Conservation (phyloP, 2,888 invertebrate species). For the Drosophila hawaiiensis region DNA sequence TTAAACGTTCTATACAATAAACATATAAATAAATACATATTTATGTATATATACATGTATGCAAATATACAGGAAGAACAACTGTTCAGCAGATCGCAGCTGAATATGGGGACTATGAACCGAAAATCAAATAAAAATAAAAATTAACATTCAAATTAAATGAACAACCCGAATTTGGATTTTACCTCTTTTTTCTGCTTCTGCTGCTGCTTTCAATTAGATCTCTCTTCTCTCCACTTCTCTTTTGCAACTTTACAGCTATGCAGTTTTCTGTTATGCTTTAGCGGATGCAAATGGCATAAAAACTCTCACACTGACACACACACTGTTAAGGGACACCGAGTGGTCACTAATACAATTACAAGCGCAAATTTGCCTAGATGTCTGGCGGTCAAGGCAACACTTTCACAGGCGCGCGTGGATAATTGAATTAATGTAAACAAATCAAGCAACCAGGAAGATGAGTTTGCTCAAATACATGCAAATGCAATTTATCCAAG, state of each 20-base stretch:
- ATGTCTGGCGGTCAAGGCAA: conserved; percentile 49
- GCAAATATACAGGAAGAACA: neutral
- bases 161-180: conserved; percentile 20
- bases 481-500: conserved; percentile 54
- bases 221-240: conserved; percentile 18
- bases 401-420: conserved; percentile 39
- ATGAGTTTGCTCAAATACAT: conserved; percentile 38
- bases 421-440: conserved; percentile 61
- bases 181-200: conserved; percentile 21
- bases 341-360: conserved; percentile 41
- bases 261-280: conserved; percentile 43
- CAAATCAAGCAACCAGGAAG: conserved; percentile 48
- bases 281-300: conserved; percentile 31
- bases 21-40: conserved; percentile 1
- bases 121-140: conserved; percentile 22
- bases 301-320: conserved; percentile 9
- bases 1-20: conserved; percentile 15
- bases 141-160: conserved; percentile 34
- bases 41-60: neutral
- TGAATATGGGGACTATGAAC: conserved; percentile 14
- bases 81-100: conserved; percentile 19
- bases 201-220: conserved; percentile 11
- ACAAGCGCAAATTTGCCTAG: conserved; percentile 37
- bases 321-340: conserved; percentile 10
- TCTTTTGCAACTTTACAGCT: conserved; percentile 52